phyloP scores from a whole-genome alignment of 2,888 invertebrate species.

The Epinotia demarniana region DNA sequence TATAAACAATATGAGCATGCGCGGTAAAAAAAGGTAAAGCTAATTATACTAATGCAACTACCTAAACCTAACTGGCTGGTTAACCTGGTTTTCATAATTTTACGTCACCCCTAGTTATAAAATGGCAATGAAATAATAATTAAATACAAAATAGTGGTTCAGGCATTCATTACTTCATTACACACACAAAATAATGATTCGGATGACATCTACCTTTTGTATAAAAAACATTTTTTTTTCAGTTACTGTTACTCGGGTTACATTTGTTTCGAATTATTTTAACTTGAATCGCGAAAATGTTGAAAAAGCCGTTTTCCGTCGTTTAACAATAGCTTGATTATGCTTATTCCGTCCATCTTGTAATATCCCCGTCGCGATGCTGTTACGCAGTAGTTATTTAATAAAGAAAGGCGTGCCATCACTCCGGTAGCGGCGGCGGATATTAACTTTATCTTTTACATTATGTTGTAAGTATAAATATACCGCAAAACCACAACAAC shows the following conservation, averaged over 20 bases:
- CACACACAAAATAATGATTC: no score
- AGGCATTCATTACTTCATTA: no score
- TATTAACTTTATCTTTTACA: neutral
- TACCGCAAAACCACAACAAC: constrained; percentile 5
- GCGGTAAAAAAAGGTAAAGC: neutral
- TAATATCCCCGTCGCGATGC: neutral
- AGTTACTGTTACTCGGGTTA: no score
- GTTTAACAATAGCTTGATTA: neutral
- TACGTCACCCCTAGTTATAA: neutral
- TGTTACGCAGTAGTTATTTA: constrained; percentile 12
- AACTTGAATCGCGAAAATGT: neutral
- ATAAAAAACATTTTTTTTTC: no score
- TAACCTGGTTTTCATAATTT: neutral
- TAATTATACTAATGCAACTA: neutral
- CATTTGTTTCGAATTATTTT: neutral
- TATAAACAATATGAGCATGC: constrained; percentile 1
- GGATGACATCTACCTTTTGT: no score
- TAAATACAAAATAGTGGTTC: no score
- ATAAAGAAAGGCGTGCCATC: constrained; percentile 13
- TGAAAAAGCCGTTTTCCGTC: neutral
- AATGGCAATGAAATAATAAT: neutral
- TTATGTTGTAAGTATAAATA: neutral
- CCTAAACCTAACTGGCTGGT: neutral
- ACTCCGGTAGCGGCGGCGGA: neutral
- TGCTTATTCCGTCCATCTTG: neutral